A percentile compares a stretch with the other conserved stretches of the same genome.
Conservation (phyloP, 2,888 invertebrate genomes). For the Drosophila meridiana region DNA sequence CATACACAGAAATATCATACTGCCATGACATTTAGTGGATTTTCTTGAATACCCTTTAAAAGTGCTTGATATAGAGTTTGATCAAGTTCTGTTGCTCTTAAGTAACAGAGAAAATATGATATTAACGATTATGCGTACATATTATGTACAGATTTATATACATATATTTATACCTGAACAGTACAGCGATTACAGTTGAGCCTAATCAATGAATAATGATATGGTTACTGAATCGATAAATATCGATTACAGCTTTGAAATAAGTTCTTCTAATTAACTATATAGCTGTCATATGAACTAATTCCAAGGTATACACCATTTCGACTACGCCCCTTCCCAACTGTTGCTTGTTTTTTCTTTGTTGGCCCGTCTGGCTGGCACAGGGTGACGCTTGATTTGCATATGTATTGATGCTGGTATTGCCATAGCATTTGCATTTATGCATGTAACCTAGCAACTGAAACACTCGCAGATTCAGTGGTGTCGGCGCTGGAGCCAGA, state of each 20-base stretch:
- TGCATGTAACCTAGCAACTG: constrained; percentile 54
- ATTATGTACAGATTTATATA: neutral
- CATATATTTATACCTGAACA: neutral
- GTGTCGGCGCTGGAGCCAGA: constrained; percentile 10
- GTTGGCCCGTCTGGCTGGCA: constrained; percentile 10
- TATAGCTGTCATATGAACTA: neutral
- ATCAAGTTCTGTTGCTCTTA: no score
- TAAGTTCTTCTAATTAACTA: neutral
- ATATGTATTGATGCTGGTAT: constrained; percentile 68
- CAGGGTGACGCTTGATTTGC: constrained; percentile 63
- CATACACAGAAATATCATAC: neutral
- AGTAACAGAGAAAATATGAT: neutral
- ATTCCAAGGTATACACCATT: neutral
- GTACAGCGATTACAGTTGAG: neutral
- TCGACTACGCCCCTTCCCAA: neutral
- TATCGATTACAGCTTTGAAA: neutral
- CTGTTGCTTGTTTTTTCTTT: neutral
- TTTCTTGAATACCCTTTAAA: neutral
- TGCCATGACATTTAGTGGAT: constrained; percentile 17
- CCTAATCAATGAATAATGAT: neutral
- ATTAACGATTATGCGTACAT: neutral
- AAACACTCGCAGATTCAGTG: constrained; percentile 10
- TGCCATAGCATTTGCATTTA: constrained; percentile 71
- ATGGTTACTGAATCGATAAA: neutral
- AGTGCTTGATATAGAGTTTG: neutral